phyloP scores from a whole-genome alignment of 2,113 vertebrate genomes.

The Nestor notabilis region DNA sequence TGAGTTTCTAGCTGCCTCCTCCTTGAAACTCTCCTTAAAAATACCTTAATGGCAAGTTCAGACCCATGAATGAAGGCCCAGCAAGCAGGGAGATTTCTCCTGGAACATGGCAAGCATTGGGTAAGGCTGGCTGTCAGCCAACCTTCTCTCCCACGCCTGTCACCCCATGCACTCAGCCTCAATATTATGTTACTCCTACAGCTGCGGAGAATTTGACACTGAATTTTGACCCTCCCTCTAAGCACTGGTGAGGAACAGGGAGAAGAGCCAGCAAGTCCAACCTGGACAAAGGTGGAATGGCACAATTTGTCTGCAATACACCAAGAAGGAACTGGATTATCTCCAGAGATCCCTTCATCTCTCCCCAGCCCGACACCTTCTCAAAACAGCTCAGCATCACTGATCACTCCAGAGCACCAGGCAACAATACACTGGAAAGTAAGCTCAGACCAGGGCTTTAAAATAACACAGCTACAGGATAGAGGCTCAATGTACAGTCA shows the following conservation, averaged over 20 bases:
- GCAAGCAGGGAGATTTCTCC: background rate
- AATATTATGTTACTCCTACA: slow-evolving; percentile 19
- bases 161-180: background rate
- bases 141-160: background rate
- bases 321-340: background rate
- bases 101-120: background rate
- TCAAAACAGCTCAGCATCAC: background rate
- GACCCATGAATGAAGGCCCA: background rate
- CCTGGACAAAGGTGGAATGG: background rate
- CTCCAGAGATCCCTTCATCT: background rate
- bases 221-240: slow-evolving; percentile 53
- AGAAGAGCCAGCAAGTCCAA: background rate
- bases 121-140: slow-evolving; percentile 13
- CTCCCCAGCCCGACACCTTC: background rate
- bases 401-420: background rate
- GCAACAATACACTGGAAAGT: background rate
- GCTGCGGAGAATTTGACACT: slow-evolving; percentile 22
- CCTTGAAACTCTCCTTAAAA: background rate
- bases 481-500: background rate
- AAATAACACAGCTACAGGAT: background rate
- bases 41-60: background rate
- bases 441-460: background rate
- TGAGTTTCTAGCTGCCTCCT: background rate
- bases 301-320: background rate
- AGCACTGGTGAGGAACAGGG: background rate